Evolutionary conservation across 1,140 invertebrate species (phyloP), one percentile per base, ranked within the genome.

Genomic region (Adoxophyes honmai): DNA sequence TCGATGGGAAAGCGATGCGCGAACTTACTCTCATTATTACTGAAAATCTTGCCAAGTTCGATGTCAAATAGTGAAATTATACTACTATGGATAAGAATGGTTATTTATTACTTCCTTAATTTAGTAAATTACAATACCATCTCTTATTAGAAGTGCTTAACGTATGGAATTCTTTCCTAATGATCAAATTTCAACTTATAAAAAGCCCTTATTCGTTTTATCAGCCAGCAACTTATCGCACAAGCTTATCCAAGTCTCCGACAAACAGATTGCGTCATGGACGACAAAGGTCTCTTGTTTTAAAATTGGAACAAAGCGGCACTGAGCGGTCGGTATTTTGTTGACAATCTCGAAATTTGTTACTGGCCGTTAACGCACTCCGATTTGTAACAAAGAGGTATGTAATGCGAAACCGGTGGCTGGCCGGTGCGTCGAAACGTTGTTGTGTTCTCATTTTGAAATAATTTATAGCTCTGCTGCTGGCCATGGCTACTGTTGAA

Each of bases 341-440:
- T 48, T 48, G 42, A 48, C 42, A 48, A 28, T 28, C 42, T 48
- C 42, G 18, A 21, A 48, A 48, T 28, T 48, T 48, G 42, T 48
- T 21, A 48, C 42, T 28, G 18, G 42, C 42, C 11, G 42, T 16
- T 11, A 33, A 33, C 42, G 42, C 42, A 11, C 21, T 28, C 18
- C n/a, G 42, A 21, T 18, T 3, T 48, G 39, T 15, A 48, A 48
- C 42, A 48, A 48, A 21, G 39, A 44, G 42, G 42, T 7, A 16
- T 28, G 42, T 48, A 48, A 48, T 18, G 15, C 21, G 42, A 48
- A 48, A 33, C 42, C 42, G 18, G 42, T 18, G 18, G 42, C 42
- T 21, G 18, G 39, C 42, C 42, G 8, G 16, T 33, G 21, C 18
- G 16, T 18, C 16, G 42, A 48, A 48, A 48, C 42, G 21, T 48